phyloP scores from a whole-genome alignment of 2,113 vertebrate species.

The Rhea americana region DNA sequence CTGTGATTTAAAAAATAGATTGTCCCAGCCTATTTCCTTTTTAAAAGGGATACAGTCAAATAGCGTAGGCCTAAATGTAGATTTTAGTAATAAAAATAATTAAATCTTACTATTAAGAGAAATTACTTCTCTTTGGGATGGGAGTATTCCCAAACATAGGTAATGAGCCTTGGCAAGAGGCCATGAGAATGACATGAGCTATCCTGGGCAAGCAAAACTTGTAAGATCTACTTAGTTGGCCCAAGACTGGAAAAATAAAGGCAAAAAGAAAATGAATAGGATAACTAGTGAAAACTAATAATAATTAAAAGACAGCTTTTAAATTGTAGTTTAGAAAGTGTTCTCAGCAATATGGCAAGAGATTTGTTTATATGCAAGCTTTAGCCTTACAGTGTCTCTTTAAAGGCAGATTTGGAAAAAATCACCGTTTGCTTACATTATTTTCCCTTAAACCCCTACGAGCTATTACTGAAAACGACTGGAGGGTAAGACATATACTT shows the following conservation, averaged over 20 bases:
- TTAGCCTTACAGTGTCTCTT: background rate
- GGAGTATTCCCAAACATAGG: background rate
- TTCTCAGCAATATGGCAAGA: background rate
- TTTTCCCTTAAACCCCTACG: background rate
- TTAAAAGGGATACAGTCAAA: background rate
- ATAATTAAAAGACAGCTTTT: background rate
- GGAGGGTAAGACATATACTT: background rate
- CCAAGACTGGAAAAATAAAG: background rate
- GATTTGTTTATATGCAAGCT: background rate
- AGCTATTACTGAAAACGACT: background rate
- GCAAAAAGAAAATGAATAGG: background rate
- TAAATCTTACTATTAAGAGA: background rate
- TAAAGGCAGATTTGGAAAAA: background rate
- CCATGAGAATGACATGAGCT: accelerated
- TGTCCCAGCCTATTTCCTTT: background rate
- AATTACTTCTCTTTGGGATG: background rate
- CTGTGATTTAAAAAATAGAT: background rate
- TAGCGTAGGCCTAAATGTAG: background rate
- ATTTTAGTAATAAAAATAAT: background rate
- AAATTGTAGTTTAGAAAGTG: background rate
- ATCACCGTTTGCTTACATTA: background rate
- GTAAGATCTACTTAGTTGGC: background rate
- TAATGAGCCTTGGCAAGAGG: background rate
- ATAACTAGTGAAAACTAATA: background rate
- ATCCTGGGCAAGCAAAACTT: background rate